Percentiles rank a stretch among this genome's conserved stretches.
These are phyloP conservation scores for Typhlichthys subterraneus DNA, from an alignment of 2,797 vertebrate species.

Conservation along the genomic window DNA sequence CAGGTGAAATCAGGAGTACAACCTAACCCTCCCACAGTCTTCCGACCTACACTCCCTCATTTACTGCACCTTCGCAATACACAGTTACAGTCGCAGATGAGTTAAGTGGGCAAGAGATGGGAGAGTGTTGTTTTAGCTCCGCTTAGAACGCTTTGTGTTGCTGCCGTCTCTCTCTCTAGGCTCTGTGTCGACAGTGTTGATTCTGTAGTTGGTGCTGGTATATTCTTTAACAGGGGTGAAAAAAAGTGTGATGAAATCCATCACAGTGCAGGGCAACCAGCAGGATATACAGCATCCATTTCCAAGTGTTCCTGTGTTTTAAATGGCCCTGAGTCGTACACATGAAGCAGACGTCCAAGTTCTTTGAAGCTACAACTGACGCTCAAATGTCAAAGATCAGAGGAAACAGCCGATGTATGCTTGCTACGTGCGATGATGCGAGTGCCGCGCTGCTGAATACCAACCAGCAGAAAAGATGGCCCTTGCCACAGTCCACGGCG, in stretches of 20 bases:
- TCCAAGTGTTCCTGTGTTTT: not conserved
- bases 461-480: conserved; percentile 98
- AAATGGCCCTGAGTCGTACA: too few species aligned
- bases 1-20: too few species aligned
- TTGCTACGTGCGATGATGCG: not conserved
- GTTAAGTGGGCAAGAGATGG: too few species aligned
- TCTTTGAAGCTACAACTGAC: too few species aligned
- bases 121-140: too few species aligned
- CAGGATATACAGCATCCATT: not conserved
- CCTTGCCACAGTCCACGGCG: conserved; percentile 97
- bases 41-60: too few species aligned
- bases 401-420: not conserved
- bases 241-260: not conserved
- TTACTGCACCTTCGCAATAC: too few species aligned
- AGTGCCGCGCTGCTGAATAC: conserved; percentile 22
- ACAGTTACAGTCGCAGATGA: too few species aligned
- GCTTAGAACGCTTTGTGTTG: too few species aligned
- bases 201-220: not conserved
- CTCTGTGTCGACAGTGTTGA: not conserved
- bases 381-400: not conserved
- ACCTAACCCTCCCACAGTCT: too few species aligned
- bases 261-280: not conserved
- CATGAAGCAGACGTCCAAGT: too few species aligned
- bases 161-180: not conserved
- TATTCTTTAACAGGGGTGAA: not conserved